phyloP scores from a whole-genome alignment of 1,140 invertebrate species.

The Caenorhabditis inopinata region DNA sequence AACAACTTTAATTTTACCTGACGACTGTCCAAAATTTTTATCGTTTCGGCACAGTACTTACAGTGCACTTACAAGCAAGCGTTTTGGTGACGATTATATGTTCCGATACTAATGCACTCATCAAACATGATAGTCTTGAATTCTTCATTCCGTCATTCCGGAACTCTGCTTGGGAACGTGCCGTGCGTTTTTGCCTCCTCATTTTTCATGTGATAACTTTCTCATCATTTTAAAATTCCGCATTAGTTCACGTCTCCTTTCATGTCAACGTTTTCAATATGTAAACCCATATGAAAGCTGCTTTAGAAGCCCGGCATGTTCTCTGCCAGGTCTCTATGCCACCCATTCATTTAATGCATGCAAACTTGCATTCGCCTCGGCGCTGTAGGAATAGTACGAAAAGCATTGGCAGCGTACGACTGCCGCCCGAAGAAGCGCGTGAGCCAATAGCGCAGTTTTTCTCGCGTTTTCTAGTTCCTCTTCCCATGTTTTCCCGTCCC shows the following conservation, averaged over 20 bases:
- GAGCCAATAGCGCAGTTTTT: slow-evolving; percentile 21
- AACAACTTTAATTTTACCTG: not conserved
- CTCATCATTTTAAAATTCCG: no score
- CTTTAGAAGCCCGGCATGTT: not conserved
- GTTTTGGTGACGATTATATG: not conserved
- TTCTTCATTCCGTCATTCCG: no score
- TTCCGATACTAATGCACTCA: not conserved
- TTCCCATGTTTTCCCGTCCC: not conserved
- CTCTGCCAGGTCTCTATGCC: not conserved
- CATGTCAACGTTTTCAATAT: no score
- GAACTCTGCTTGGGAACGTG: no score
- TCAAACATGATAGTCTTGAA: no score
- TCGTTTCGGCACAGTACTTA: slow-evolving; percentile 17
- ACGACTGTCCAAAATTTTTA: not conserved
- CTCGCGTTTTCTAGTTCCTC: not conserved
- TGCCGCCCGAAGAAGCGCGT: slow-evolving; percentile 9
- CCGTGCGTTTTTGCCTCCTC: no score
- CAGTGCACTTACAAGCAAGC: not conserved
- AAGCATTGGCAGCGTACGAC: slow-evolving; percentile 19
- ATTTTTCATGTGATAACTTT: no score
- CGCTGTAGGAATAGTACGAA: slow-evolving; percentile 31
- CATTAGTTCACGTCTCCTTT: no score
- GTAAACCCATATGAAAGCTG: no score
- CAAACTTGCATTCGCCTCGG: slow-evolving; percentile 25
- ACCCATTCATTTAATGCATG: slow-evolving; percentile 33